Percentiles rank a stretch among this genome's conserved stretches.
phyloP scores from a whole-genome alignment of 64 coral and sea anemone genomes.

The Pocillopora verrucosa region DNA sequence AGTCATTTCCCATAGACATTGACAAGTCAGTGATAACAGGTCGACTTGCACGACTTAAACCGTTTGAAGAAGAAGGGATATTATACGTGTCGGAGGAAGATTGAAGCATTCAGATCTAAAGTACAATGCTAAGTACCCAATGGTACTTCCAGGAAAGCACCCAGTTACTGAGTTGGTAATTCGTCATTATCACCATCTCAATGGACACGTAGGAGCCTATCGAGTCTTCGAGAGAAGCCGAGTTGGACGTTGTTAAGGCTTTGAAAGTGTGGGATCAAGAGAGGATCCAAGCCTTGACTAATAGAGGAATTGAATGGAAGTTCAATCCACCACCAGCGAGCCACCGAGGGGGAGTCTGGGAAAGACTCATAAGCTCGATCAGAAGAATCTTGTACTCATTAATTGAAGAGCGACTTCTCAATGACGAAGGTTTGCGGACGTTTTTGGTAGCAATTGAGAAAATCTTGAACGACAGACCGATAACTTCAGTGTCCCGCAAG shows the following conservation, averaged over 20 bases:
- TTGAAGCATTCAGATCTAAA: slow-evolving; percentile 9
- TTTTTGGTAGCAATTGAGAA: slow-evolving; percentile 55
- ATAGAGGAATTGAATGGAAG: slow-evolving; percentile 33
- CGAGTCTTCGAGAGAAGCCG: slow-evolving; percentile 4
- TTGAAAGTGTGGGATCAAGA: slow-evolving; percentile 8
- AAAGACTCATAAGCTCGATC: slow-evolving; percentile 47
- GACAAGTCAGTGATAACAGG: not conserved
- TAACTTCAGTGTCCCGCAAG: not conserved
- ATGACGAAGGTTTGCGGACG: slow-evolving; percentile 41
- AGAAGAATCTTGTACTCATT: slow-evolving; percentile 57
- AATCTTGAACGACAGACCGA: slow-evolving; percentile 57
- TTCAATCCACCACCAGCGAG: slow-evolving; percentile 50
- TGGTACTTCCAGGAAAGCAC: slow-evolving; percentile 23
- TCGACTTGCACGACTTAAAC: slow-evolving; percentile 19
- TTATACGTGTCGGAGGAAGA: slow-evolving; percentile 1
- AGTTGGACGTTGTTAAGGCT: not conserved
- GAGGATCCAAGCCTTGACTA: not conserved
- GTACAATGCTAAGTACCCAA: slow-evolving; percentile 27
- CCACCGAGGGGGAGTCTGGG: slow-evolving; percentile 42
- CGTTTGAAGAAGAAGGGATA: slow-evolving; percentile 23
- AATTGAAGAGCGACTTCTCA: slow-evolving; percentile 48
- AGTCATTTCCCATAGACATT: not conserved
- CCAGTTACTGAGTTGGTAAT: slow-evolving; percentile 22
- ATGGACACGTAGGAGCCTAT: slow-evolving; percentile 35
- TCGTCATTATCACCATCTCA: slow-evolving; percentile 29